phyloP scores from a whole-genome alignment of 2,113 vertebrate genomes.

The human region GRCh38 chr1:64357001-64357500 shows the following conservation, averaged over 20 bases:
- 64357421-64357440: not conserved
- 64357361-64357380: not conserved
- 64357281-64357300: not conserved
- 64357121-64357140: not conserved
- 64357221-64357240: not conserved
- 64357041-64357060: not conserved
- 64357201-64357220: not conserved
- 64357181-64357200: not conserved
- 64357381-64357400: not conserved
- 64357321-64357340: too few relatives aligned
- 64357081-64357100: not conserved
- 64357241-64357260: not conserved
- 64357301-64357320: not conserved
- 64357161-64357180: not conserved
- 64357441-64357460: not conserved
- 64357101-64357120: not conserved
- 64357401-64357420: not conserved
- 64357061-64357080: too few relatives aligned
- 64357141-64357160: not conserved
- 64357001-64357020: not conserved
- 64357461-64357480: not conserved
- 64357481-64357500: not conserved
- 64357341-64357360: not conserved
- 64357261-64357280: not conserved
- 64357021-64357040: constrained; percentile 27